Evolutionary conservation across 2,113 vertebrate species (phyloP).

Genomic region (Elephantulus edwardii): DNA sequence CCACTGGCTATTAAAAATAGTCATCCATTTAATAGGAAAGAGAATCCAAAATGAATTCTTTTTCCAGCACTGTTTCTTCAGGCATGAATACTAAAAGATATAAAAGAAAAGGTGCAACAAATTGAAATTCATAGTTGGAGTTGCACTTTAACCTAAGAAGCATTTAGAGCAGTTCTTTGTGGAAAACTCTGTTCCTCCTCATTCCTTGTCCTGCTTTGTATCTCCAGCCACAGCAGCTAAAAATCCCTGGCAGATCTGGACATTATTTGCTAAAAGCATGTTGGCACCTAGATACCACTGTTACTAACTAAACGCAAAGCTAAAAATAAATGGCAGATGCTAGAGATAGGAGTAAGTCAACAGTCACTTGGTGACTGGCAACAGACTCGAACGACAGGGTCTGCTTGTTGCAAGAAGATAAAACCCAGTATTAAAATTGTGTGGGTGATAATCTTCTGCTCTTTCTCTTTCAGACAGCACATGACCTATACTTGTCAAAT

Average conservation of each 20-base stretch:
- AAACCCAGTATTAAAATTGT: conserved; percentile 76
- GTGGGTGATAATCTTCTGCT: conserved; percentile 67
- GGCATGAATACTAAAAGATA: background rate
- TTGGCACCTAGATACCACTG: conserved; percentile 74
- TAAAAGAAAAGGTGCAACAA: conserved; percentile 57
- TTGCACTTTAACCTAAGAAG: conserved; percentile 41
- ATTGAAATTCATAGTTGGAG: conserved; percentile 54
- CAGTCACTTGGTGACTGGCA: conserved; percentile 70
- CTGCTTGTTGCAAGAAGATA: conserved; percentile 78
- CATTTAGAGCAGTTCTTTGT: conserved; percentile 44
- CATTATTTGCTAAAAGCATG: conserved; percentile 78
- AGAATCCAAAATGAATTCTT: conserved; percentile 31
- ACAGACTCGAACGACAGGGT: conserved; percentile 67
- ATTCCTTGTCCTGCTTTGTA: conserved; percentile 3
- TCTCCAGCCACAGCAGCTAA: conserved; percentile 58
- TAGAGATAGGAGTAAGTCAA: conserved; percentile 77
- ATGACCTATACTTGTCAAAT: conserved; percentile 77
- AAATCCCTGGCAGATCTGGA: conserved; percentile 76
- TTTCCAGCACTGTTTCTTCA: conserved; percentile 11
- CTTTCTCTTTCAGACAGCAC: conserved; percentile 78
- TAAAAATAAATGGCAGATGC: conserved; percentile 81
- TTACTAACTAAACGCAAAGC: conserved; percentile 78
- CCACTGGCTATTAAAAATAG: background rate
- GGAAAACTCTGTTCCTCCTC: conserved; percentile 52
- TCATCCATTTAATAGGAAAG: background rate